These are phyloP conservation scores for Notarius quadriscutis DNA, from an alignment of 2,113 vertebrate genomes.

Conservation along the genomic window DNA sequence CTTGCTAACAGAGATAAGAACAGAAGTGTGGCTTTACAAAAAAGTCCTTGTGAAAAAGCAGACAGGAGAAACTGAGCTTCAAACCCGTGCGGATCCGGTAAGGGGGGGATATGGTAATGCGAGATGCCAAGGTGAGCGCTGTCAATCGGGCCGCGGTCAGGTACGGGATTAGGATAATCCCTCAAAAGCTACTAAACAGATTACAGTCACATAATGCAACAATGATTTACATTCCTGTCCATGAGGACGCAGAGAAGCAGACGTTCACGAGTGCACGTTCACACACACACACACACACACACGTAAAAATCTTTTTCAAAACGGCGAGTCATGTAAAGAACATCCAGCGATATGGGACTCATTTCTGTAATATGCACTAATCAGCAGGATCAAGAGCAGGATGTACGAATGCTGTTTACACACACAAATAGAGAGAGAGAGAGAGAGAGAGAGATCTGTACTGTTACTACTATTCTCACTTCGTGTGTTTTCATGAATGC, in stretches of 20 bases:
- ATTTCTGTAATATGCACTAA: not conserved
- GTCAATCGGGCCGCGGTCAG: constrained; percentile 31
- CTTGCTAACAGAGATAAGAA: not conserved
- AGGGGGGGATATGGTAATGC: too few relatives aligned
- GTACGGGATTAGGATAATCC: constrained; percentile 41
- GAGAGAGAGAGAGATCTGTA: not conserved
- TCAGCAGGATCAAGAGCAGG: constrained; percentile 3
- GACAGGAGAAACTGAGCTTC: not conserved
- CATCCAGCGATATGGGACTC: not conserved
- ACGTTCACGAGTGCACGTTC: not conserved
- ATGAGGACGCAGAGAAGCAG: not conserved
- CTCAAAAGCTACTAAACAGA: constrained; percentile 44
- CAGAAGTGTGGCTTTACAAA: not conserved
- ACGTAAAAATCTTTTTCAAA: constrained; percentile 40
- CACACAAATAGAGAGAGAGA: not conserved
- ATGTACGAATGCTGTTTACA: not conserved
- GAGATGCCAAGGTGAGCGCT: constrained; percentile 22
- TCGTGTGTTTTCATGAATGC: too few relatives aligned
- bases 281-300: not conserved
- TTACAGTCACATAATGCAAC: constrained; percentile 29
- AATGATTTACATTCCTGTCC: constrained; percentile 34
- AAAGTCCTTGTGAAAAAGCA: not conserved
- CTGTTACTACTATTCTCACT: too few relatives aligned
- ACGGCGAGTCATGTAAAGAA: constrained; percentile 6
- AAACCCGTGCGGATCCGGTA: not conserved